Evolutionary conservation across 1,140 invertebrate genomes (phyloP).

Genomic region (Melitaea cinxia): DNA sequence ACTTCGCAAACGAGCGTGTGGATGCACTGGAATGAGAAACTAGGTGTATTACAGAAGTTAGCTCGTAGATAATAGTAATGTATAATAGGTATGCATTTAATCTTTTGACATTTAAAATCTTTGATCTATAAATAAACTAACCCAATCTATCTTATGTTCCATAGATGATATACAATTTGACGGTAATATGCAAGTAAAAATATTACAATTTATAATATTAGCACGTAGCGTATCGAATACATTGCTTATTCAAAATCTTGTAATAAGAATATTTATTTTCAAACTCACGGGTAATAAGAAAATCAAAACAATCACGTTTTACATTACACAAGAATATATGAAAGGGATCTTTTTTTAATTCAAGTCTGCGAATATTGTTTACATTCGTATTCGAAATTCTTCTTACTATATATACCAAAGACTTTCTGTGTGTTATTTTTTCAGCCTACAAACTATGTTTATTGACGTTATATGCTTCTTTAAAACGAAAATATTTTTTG

Average conservation of each 20-base stretch:
- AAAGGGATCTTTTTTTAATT: not conserved
- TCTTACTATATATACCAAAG: not conserved
- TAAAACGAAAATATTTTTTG: too few species aligned
- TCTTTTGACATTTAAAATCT: not conserved
- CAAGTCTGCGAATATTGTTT: not conserved
- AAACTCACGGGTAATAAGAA: too few species aligned
- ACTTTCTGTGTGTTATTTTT: too few species aligned
- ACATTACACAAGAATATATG: not conserved
- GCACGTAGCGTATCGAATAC: not conserved
- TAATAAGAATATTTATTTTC: not conserved
- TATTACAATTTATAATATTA: not conserved
- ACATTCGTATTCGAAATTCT: not conserved
- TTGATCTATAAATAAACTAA: too few species aligned
- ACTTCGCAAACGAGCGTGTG: not conserved
- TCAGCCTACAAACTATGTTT: too few species aligned
- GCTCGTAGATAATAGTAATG: not conserved
- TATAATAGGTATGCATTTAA: not conserved
- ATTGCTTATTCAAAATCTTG: not conserved
- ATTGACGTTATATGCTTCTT: too few species aligned
- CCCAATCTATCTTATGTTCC: too few species aligned
- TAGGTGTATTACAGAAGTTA: not conserved
- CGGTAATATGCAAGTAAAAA: not conserved
- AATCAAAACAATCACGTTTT: too few species aligned
- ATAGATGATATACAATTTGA: not conserved
- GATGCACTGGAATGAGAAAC: not conserved